Evolutionary conservation across 2,113 vertebrate genomes (phyloP).

Genomic region (Stercorarius parasiticus): DNA sequence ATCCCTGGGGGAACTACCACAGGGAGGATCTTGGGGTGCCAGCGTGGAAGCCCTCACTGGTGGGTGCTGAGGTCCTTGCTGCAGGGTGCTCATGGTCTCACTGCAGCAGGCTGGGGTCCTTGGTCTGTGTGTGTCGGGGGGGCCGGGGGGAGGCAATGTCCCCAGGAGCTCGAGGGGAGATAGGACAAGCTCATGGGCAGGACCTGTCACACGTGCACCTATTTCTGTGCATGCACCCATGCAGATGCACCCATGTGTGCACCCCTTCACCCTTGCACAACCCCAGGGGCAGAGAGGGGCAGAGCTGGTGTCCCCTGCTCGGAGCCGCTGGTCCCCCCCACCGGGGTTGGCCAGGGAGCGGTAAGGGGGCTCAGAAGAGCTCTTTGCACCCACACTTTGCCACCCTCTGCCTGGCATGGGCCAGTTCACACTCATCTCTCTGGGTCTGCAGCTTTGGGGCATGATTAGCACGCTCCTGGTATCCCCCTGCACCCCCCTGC

Average conservation of each 20-base stretch:
- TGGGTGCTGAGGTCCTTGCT: no score
- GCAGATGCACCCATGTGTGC: background rate
- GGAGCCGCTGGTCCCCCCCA: background rate
- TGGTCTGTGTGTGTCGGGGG: background rate
- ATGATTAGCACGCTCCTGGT: background rate
- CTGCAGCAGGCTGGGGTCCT: background rate
- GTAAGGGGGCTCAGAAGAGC: background rate
- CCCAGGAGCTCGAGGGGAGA: background rate
- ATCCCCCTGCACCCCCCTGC: background rate
- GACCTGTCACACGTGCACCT: background rate
- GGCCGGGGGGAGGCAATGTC: background rate
- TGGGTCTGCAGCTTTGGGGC: background rate
- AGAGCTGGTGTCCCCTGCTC: background rate
- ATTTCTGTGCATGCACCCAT: background rate
- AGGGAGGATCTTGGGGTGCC: background rate
- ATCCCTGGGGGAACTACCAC: background rate
- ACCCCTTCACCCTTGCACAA: no score
- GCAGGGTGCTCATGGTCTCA: background rate
- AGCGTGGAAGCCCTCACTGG: background rate
- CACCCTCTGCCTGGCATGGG: background rate
- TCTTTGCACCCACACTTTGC: background rate
- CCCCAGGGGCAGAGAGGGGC: background rate
- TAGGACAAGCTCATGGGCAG: background rate
- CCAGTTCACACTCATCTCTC: background rate
- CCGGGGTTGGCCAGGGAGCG: background rate